These are phyloP conservation scores for Plutomurus gul DNA, from an alignment of 1,140 invertebrate species.

Conservation along the genomic window DNA sequence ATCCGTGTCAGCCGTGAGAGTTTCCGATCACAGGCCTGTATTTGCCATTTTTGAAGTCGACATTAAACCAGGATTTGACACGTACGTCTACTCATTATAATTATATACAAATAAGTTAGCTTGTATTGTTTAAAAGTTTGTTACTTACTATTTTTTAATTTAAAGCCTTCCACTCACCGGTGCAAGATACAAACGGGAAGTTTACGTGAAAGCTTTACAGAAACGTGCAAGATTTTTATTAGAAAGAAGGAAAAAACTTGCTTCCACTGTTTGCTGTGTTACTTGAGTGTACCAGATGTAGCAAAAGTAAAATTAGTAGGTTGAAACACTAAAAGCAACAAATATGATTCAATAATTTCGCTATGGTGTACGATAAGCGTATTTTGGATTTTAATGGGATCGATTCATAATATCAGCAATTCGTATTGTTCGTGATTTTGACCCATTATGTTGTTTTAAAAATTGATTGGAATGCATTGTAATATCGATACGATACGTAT, in stretches of 20 bases:
- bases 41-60: conserved; percentile 48
- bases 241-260: conserved; percentile 50
- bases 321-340: too few relatives aligned
- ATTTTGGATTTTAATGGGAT: too few relatives aligned
- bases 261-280: conserved; percentile 43
- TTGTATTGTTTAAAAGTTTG: not conserved
- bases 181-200: conserved; percentile 50
- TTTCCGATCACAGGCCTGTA: conserved; percentile 51
- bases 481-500: too few relatives aligned
- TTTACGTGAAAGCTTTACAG: conserved; percentile 49
- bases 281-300: too few relatives aligned
- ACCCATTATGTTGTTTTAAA: too few relatives aligned
- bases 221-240: conserved; percentile 50
- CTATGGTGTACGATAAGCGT: too few relatives aligned
- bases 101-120: not conserved
- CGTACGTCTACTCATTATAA: conserved; percentile 30
- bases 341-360: too few relatives aligned
- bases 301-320: not conserved
- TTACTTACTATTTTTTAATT: not conserved
- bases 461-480: too few relatives aligned
- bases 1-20: conserved; percentile 35
- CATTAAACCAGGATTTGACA: conserved; percentile 52
- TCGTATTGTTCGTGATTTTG: too few relatives aligned
- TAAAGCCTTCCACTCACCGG: conserved; percentile 51
- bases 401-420: too few relatives aligned